Evolutionary conservation across 2,113 vertebrate species (phyloP).

Genomic region (Mastomys coucha): DNA sequence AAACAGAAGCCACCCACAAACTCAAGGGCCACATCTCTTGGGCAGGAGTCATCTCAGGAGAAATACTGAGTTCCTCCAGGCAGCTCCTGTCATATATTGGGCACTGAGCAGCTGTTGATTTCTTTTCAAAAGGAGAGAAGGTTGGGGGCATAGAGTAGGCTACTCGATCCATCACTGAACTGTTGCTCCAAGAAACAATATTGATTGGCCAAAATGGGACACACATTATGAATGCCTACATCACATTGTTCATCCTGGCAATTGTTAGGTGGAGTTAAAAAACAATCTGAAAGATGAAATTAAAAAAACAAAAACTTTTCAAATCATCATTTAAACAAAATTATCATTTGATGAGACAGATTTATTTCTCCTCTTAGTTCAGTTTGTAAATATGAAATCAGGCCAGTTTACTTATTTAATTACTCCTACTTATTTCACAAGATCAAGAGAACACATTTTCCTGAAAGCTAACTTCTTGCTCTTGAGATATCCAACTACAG

Average conservation of each 20-base stretch:
- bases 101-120: neutral
- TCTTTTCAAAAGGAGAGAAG: neutral
- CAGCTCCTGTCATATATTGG: neutral
- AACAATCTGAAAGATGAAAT: slow-evolving; percentile 31
- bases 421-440: slow-evolving; percentile 24
- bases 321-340: slow-evolving; percentile 33
- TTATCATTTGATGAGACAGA: slow-evolving; percentile 16
- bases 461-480: neutral
- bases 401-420: slow-evolving; percentile 12
- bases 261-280: slow-evolving; percentile 3
- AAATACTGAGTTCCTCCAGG: neutral
- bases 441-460: neutral
- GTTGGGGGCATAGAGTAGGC: neutral
- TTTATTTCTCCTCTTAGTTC: slow-evolving; percentile 49
- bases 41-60: neutral
- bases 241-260: neutral
- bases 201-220: neutral
- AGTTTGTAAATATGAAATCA: slow-evolving; percentile 6
- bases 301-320: slow-evolving; percentile 11
- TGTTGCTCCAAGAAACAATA: neutral
- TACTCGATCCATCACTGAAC: neutral
- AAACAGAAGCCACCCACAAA: slow-evolving; percentile 68
- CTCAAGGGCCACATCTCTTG: neutral
- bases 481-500: neutral
- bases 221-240: neutral